phyloP scores from a whole-genome alignment of 2,888 invertebrate species.

The Conistra vaccinii region DNA sequence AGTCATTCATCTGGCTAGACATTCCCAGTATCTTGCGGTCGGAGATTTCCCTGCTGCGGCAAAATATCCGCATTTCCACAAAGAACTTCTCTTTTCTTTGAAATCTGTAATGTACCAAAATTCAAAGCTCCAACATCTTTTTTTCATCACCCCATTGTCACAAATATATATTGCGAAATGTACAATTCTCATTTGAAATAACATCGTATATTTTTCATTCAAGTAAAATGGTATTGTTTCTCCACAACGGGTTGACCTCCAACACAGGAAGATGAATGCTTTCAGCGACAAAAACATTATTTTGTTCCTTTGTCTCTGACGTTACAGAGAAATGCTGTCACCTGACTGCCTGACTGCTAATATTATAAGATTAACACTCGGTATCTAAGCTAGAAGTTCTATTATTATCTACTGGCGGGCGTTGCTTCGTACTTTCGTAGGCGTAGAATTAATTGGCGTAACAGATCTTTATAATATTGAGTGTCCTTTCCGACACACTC shows the following conservation, averaged over 20 bases:
- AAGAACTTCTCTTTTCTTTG: neutral
- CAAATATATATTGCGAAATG: constrained; percentile 16
- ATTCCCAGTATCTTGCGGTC: constrained; percentile 1
- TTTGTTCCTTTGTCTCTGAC: constrained; percentile 32
- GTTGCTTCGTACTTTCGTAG: constrained; percentile 7
- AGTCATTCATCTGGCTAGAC: constrained; percentile 13
- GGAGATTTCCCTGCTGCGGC: neutral
- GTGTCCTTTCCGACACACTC: constrained; percentile 5
- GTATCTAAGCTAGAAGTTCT: constrained; percentile 14
- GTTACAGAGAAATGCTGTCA: constrained; percentile 42
- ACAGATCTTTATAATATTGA: constrained; percentile 21
- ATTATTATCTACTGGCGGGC: constrained; percentile 16
- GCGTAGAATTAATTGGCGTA: constrained; percentile 30
- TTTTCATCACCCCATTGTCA: constrained; percentile 18
- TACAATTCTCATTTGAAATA: constrained; percentile 22
- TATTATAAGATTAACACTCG: constrained; percentile 28
- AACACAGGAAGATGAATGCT: constrained; percentile 41
- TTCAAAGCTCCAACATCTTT: constrained; percentile 3
- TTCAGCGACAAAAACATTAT: constrained; percentile 23
- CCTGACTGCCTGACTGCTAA: constrained; percentile 44
- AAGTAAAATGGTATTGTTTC: constrained; percentile 44
- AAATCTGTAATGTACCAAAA: neutral
- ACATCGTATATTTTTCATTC: constrained; percentile 37
- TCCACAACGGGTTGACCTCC: constrained; percentile 38
- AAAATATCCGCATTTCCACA: constrained; percentile 4